phyloP scores from a whole-genome alignment of 2,797 vertebrate genomes.

The Erethizon dorsatum region DNA sequence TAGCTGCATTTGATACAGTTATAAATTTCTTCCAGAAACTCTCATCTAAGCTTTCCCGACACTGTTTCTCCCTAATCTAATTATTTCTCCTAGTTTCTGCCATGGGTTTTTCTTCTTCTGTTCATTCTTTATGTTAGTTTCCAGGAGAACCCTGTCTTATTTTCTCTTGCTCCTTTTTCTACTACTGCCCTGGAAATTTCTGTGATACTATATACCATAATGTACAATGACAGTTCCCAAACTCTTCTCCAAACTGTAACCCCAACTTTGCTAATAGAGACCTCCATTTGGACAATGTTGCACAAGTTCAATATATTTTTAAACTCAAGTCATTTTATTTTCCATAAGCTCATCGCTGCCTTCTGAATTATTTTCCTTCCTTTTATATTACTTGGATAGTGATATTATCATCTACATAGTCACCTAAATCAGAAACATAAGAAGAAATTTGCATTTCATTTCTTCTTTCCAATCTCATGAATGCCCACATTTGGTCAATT shows the following conservation, averaged over 20 bases:
- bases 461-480: background rate
- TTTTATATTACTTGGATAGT: slow-evolving; percentile 8
- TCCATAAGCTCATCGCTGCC: background rate
- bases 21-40: slow-evolving; percentile 26
- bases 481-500: background rate
- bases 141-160: background rate
- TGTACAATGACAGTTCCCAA: background rate
- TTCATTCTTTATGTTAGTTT: background rate
- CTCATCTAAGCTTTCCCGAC: background rate
- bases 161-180: background rate
- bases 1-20: slow-evolving; percentile 17
- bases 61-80: background rate
- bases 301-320: background rate
- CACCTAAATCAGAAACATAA: slow-evolving; percentile 3
- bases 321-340: slow-evolving; percentile 26
- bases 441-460: background rate
- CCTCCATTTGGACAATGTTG: background rate
- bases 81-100: background rate
- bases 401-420: background rate
- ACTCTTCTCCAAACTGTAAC: background rate
- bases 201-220: background rate
- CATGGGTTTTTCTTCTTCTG: background rate
- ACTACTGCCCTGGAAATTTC: background rate
- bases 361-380: background rate
- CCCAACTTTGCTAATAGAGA: background rate